These are phyloP conservation scores for Solen grandis DNA, from an alignment of 1,140 invertebrate species.

Conservation along the genomic window DNA sequence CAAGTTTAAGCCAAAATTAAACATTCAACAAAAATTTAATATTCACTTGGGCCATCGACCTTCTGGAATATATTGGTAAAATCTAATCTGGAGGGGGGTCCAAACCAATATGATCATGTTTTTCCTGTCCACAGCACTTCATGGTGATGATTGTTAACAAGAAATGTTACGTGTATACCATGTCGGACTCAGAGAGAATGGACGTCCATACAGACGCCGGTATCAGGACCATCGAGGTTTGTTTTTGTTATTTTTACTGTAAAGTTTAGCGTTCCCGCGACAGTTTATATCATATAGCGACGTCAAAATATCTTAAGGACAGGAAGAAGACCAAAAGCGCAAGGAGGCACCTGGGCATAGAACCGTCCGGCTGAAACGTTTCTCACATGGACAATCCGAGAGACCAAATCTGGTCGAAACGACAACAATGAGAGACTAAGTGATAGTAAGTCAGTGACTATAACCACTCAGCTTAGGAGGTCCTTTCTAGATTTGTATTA, in stretches of 20 bases:
- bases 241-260: background rate
- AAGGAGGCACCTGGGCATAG: too few species aligned
- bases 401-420: too few species aligned
- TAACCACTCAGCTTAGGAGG: too few species aligned
- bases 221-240: conserved; percentile 34
- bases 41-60: background rate
- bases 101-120: background rate
- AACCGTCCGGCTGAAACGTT: too few species aligned
- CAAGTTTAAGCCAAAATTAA: background rate
- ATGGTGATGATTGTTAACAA: conserved; percentile 18
- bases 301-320: background rate
- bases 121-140: conserved; percentile 7
- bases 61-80: background rate
- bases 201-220: conserved; percentile 34
- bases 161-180: conserved; percentile 23
- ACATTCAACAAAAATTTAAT: background rate
- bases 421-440: too few species aligned
- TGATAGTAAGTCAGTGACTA: too few species aligned
- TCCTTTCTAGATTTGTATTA: too few species aligned
- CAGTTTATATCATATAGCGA: background rate
- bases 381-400: too few species aligned
- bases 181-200: conserved; percentile 8
- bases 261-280: background rate
- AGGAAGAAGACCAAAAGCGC: too few species aligned
- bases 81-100: background rate